Base-by-base conservation (phyloP, 2,113 vertebrate species). In the Stegastes partitus region DNA sequence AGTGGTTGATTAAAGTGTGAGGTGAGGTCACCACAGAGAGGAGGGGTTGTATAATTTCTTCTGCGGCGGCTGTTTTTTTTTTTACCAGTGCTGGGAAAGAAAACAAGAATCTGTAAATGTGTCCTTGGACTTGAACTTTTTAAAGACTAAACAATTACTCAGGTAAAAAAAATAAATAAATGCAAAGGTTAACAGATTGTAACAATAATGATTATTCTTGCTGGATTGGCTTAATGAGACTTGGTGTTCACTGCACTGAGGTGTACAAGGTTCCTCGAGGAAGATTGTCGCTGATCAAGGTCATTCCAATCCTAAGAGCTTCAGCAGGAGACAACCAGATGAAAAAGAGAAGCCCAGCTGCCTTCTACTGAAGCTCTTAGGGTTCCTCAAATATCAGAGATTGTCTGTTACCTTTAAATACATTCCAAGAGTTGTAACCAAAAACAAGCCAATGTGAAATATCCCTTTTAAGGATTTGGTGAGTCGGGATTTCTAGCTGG, bases 401-500 rank as follows among this genome's bases (percentile, higher is more conserved):
- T 50, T 21, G 5, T 50, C 23, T 25, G n/a, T 6, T 0, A 39
- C 11, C 8, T 50, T 57, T 22, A 16, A 57, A 47, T 72, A 47
- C 31, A 42, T 70, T 70, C 50, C 56, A 9, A 34, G 54, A 79
- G 47, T 0, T 50, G 39, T 26, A 23, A 56, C 59, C 39, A 50
- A 57, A 70, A 49, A 50, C 18, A 65, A 68, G 23, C 23, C 10
- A 2, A 50, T 63, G 62, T 74, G 26, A 73, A 78, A 63, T 62
- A 53, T 65, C 12, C 37, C 21, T 55, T 64, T 54, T 55, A 59
- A 23, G 57, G 19, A 34, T 9, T 70, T 15, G 3, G 11, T 18
- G 45, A 28, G 19, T 22, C 31, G 47, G 19, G 42, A 25, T 37
- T 34, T 68, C 5, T 44, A 75, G 49, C 39, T 68, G 50, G 28